Base-by-base conservation (phyloP, 2,113 vertebrate genomes). In the Dermatemys mawii region DNA sequence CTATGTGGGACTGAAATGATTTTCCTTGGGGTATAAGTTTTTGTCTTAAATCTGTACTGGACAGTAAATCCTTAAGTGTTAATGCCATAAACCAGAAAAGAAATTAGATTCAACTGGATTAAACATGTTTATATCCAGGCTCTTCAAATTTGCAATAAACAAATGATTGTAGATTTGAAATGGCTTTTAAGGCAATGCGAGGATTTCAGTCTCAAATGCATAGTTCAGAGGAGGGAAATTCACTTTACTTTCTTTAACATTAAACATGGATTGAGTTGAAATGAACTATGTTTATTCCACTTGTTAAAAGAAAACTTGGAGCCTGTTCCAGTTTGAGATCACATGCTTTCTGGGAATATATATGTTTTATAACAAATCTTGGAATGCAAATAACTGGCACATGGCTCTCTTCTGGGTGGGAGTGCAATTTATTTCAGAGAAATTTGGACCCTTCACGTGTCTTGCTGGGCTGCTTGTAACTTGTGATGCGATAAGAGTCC, bases 231-330 rank as follows among this genome's bases (percentile, higher is more conserved):
- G 63, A 81, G 93, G 57, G n/a, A 86, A 97, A 96, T 94, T 91
- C 35, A 84, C 85, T 96, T 79, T 73, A n/a, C 44, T 87, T 96
- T 97, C 67, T 92, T 93, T 92, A 94, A 96, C 90, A 83, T 97
- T 95, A 97, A 97, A 93, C 51, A 92, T 89, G 44, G 54, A 89
- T 63, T 53, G 67, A 44, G 29, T 95, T 95, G 81, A 96, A 97
- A 97, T 96, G 51, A 96, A 95, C 97, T 95, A 90, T 95, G 92
- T 96, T 97, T 97, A 97, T 97, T 96, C 78, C 55, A 92, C 78
- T 96, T 95, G 86, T 95, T 98, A 96, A 96, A 96, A 95, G 87
- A 96, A 97, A 97, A 90, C 67, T 89, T 96, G 85, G 91, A 97
- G 6, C 51, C 55, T 70, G 22, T 91, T 97, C 70, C 73, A 92